phyloP scores from a whole-genome alignment of 2,113 vertebrate genomes.

The Turdus rufiventris region DNA sequence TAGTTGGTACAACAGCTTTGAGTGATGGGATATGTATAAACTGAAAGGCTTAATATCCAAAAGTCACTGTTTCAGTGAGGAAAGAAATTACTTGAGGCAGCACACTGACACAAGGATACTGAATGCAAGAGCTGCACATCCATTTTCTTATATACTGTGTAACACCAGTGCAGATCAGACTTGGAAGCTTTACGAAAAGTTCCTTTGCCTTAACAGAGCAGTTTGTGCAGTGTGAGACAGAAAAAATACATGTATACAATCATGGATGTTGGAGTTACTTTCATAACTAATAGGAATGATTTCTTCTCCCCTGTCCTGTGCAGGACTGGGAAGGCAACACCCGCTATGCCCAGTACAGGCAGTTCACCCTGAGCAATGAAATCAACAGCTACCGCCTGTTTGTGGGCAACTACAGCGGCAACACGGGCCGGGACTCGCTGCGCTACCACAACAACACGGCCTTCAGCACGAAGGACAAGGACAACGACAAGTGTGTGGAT shows the following conservation, averaged over 20 bases:
- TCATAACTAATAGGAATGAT: accelerated
- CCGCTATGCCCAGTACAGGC: constrained; percentile 84
- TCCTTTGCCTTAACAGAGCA: not conserved
- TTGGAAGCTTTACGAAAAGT: not conserved
- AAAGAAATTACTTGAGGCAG: not conserved
- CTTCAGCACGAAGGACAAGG: constrained; percentile 96
- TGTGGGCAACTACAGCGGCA: constrained; percentile 87
- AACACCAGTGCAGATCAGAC: not conserved
- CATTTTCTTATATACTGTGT: not conserved
- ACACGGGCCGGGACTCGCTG: constrained; percentile 82
- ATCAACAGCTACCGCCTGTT: constrained; percentile 91
- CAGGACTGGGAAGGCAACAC: constrained; percentile 91
- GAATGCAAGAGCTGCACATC: not conserved
- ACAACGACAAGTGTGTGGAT: constrained; percentile 97
- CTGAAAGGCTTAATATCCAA: not conserved
- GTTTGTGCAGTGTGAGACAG: not conserved
- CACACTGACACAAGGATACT: not conserved
- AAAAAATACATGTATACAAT: not conserved
- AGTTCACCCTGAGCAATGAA: constrained; percentile 85
- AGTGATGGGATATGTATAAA: not conserved
- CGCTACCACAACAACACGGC: constrained; percentile 97
- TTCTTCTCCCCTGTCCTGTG: not conserved
- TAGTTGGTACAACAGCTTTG: not conserved
- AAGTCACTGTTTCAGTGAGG: not conserved
- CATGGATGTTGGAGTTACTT: not conserved